Percentiles rank a stretch among this genome's conserved stretches.
phyloP scores from a whole-genome alignment of 2,888 invertebrate genomes.

The Pyrgus malvae region DNA sequence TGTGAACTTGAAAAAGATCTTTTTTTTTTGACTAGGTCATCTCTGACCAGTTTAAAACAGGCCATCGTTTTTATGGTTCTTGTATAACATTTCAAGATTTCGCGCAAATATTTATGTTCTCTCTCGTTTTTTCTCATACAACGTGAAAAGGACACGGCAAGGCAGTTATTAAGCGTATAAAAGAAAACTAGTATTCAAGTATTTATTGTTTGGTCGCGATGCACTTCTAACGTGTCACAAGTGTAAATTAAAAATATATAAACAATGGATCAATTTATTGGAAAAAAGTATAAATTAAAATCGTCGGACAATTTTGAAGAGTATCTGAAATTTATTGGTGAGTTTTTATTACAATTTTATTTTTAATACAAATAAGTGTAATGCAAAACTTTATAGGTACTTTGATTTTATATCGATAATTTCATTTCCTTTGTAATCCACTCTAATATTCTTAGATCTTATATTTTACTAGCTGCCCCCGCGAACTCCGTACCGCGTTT shows the following conservation, averaged over 20 bases:
- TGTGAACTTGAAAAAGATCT: no score
- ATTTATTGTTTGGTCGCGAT: conserved; percentile 6
- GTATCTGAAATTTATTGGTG: conserved; percentile 59
- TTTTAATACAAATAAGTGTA: no score
- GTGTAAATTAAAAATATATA: background rate
- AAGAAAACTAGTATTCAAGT: background rate
- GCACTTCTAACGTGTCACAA: conserved; percentile 6
- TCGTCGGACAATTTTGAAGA: conserved; percentile 62
- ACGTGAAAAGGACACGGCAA: background rate
- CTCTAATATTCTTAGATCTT: no score
- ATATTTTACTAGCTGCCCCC: no score
- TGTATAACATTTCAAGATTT: no score
- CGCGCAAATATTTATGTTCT: background rate
- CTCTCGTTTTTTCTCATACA: background rate
- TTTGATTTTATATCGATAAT: no score
- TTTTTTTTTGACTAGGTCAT: no score
- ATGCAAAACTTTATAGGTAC: no score
- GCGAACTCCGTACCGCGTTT: no score
- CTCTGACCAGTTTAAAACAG: no score
- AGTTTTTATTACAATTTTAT: conserved; percentile 35
- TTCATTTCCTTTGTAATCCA: no score
- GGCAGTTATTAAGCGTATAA: background rate
- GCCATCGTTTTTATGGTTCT: no score
- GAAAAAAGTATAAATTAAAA: conserved; percentile 54
- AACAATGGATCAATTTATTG: conserved; percentile 47